These are phyloP conservation scores for Triops cancriformis DNA, from an alignment of 1,140 invertebrate genomes.

Conservation along the genomic window DNA sequence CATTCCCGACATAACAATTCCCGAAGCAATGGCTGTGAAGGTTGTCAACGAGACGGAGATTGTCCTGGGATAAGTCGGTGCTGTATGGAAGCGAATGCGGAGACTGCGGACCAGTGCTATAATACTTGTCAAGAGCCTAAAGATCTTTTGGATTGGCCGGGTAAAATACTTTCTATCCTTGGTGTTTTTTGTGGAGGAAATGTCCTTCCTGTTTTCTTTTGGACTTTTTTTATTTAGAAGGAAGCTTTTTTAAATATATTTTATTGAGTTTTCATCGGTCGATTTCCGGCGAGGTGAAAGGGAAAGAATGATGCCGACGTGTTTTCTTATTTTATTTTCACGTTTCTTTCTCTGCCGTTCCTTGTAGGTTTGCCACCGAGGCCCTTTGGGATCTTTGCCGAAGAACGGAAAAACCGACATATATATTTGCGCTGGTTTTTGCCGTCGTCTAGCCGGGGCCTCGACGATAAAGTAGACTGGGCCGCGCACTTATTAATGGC, in stretches of 20 bases:
- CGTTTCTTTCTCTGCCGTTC: too few relatives aligned
- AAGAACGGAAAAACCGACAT: not conserved
- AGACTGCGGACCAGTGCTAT: not conserved
- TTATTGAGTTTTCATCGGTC: not conserved
- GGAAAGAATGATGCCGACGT: not conserved
- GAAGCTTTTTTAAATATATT: not conserved
- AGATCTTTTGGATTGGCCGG: not conserved
- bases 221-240: not conserved
- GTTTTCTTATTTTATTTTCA: not conserved
- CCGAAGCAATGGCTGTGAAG: not conserved
- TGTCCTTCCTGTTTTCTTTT: not conserved
- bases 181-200: not conserved
- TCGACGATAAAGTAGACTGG: not conserved
- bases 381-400: not conserved
- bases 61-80: constrained; percentile 9
- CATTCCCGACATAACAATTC: not conserved
- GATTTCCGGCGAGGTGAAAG: not conserved
- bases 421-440: constrained; percentile 1
- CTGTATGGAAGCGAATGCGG: not conserved
- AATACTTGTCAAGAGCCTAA: not conserved
- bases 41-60: not conserved
- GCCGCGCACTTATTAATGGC: not conserved
- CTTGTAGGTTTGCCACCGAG: not conserved
- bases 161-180: not conserved
- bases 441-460: not conserved